Evolutionary conservation across 1,140 invertebrate species (phyloP).

Genomic region (Drosophila suzukii): DNA sequence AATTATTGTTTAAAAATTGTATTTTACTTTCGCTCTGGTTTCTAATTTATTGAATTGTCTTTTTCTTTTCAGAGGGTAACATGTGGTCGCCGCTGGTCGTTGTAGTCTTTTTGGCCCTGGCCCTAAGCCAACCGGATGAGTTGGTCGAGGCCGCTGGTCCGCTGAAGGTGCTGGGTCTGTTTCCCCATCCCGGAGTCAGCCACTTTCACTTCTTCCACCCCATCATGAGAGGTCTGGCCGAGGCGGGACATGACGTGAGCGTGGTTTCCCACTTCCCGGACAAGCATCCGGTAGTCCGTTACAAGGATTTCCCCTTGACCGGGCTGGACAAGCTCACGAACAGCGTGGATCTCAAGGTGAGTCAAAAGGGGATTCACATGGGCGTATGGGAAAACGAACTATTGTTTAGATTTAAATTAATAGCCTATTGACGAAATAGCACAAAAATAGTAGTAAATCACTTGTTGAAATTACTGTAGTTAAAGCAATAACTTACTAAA

Average conservation of each 20-base stretch:
- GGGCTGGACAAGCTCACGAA: slow-evolving; percentile 74
- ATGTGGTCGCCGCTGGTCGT: slow-evolving; percentile 33
- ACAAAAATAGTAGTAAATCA: slow-evolving; percentile 4
- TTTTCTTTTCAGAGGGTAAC: background rate
- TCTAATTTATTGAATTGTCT: background rate
- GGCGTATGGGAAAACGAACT: background rate
- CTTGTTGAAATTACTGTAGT: background rate
- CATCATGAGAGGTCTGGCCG: slow-evolving; percentile 87
- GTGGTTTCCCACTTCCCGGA: slow-evolving; percentile 88
- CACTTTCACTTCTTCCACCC: slow-evolving; percentile 90
- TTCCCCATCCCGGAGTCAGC: slow-evolving; percentile 89
- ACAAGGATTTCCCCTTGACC: slow-evolving; percentile 86
- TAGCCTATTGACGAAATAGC: background rate
- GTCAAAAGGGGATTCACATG: background rate
- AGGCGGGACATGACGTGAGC: slow-evolving; percentile 89
- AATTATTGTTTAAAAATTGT: too few species aligned
- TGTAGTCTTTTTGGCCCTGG: slow-evolving; percentile 24
- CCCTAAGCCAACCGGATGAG: slow-evolving; percentile 3
- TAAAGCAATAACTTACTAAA: background rate
- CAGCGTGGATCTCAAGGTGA: slow-evolving; percentile 74
- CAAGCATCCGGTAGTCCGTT: slow-evolving; percentile 85
- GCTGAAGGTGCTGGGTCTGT: slow-evolving; percentile 87
- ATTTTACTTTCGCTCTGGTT: background rate
- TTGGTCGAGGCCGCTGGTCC: slow-evolving; percentile 85
- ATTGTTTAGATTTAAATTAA: background rate